A percentile compares a stretch with the other conserved stretches of the same genome.
These are phyloP conservation scores for Rhyzopertha dominica DNA, from an alignment of 1,140 invertebrate genomes.

Conservation along the genomic window DNA sequence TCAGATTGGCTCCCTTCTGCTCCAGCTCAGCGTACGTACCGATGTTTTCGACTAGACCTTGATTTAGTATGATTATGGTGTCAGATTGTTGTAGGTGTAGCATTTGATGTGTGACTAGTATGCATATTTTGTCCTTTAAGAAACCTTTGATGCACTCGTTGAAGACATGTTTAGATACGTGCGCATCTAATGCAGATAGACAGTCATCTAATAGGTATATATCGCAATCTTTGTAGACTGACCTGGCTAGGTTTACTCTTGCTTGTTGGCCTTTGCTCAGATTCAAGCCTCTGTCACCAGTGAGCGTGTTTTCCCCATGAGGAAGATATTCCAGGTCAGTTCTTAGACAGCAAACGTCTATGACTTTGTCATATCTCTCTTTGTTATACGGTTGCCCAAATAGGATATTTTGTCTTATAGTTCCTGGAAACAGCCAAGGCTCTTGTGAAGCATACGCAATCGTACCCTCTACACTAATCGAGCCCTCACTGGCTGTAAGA, in stretches of 20 bases:
- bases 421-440: constrained; percentile 68
- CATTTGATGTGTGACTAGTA: constrained; percentile 77
- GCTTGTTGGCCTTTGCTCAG: constrained; percentile 86
- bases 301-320: constrained; percentile 70
- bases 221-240: constrained; percentile 73
- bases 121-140: constrained; percentile 63
- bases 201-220: constrained; percentile 80
- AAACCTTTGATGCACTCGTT: constrained; percentile 65
- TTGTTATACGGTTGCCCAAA: constrained; percentile 50
- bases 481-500: constrained; percentile 58
- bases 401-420: constrained; percentile 58
- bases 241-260: constrained; percentile 79
- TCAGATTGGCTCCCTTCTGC: constrained; percentile 18
- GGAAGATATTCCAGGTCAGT: constrained; percentile 66
- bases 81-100: constrained; percentile 77
- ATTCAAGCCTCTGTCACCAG: constrained; percentile 75
- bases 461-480: constrained; percentile 58
- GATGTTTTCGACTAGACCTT: constrained; percentile 48
- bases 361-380: constrained; percentile 59
- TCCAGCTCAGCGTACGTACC: constrained; percentile 39
- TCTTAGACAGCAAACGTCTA: constrained; percentile 56
- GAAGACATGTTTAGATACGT: constrained; percentile 76
- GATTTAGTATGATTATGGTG: constrained; percentile 57
- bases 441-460: constrained; percentile 77
- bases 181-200: constrained; percentile 75